Evolutionary conservation across 2,797 vertebrate genomes (phyloP), one percentile per base, ranked within the genome.

Genomic region (Acipenser oxyrinchus): DNA sequence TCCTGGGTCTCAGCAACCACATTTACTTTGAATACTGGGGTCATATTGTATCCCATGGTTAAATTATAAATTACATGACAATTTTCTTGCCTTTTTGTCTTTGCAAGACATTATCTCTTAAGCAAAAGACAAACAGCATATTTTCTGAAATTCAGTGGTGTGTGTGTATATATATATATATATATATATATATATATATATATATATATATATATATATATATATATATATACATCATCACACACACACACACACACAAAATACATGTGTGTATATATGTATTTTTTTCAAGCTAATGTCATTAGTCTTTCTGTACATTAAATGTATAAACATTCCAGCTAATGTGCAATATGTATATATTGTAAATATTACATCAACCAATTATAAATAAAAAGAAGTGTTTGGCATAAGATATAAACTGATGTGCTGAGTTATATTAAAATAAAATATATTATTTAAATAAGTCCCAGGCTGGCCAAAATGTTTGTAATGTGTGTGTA

Each of bases 311-410:
- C 79, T 91, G 86, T 92, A 83, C 78, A 83, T 84, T 80, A 83
- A 74, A 77, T 82, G 83, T 87, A 82, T 82, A 81, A 86, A 86
- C 79, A 81, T 84, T 85, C 86, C 82, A 83, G 81, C 73, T 12
- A 78, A 73, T 71, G 87, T 92, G 84, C 83, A 86, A 87, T 87
- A 85, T 94, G 93, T 95, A 93, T 84, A 94, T 92, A 89, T 65
- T 94, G 90, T 94, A 91, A 90, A 92, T 86, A 71, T 69, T 80
- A 79, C 82, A 75, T 66, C 23, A 37, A 80, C 78, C 71, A 72
- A 9, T 82, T 79, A 84, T 83, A 89, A 83, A 92, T 90, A 81
- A 83, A 37, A 18, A 18, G 1, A 89, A 86, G 78, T 85, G 84
- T 89, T 74, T 89, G 84, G 75, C 84, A 85, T 87, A 91, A 78